phyloP scores from a whole-genome alignment of 1,140 invertebrate genomes.

The Listronotus oregonensis region DNA sequence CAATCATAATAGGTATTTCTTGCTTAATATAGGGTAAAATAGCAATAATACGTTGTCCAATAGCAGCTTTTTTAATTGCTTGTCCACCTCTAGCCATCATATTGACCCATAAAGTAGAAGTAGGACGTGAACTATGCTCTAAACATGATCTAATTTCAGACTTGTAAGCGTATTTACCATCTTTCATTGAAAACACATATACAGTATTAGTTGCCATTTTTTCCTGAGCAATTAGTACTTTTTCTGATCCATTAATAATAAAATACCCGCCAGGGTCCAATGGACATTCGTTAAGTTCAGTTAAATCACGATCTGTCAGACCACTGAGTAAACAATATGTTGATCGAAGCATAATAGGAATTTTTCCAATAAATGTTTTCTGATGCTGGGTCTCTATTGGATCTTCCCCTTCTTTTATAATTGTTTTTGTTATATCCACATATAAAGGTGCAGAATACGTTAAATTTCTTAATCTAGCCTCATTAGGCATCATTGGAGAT shows the following conservation, averaged over 20 bases:
- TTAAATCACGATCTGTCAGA: slow-evolving; percentile 95
- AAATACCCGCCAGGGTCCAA: slow-evolving; percentile 97
- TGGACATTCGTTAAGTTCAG: slow-evolving; percentile 98
- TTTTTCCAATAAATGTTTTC: slow-evolving; percentile 99
- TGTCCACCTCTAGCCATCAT: slow-evolving; percentile 97
- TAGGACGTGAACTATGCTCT: slow-evolving; percentile 91
- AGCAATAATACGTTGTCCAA: slow-evolving; percentile 96
- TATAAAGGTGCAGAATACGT: slow-evolving; percentile 98
- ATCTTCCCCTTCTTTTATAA: slow-evolving; percentile 88
- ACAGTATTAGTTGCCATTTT: slow-evolving; percentile 99
- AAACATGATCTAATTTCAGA: slow-evolving; percentile 95
- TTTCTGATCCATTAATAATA: slow-evolving; percentile 95
- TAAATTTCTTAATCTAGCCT: slow-evolving; percentile 85
- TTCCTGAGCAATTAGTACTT: slow-evolving; percentile 97
- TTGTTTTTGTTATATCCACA: slow-evolving; percentile 97
- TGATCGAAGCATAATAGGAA: slow-evolving; percentile 98
- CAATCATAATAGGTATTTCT: slow-evolving; percentile 99
- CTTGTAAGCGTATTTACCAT: slow-evolving; percentile 97
- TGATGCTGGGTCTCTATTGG: slow-evolving; percentile 92
- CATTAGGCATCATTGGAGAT: slow-evolving; percentile 99
- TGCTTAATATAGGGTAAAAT: slow-evolving; percentile 98
- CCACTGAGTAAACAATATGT: slow-evolving; percentile 94
- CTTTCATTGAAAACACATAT: slow-evolving; percentile 99
- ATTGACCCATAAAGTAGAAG: slow-evolving; percentile 97
- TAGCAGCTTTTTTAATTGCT: slow-evolving; percentile 94